Evolutionary conservation across 2,888 invertebrate species (phyloP).

Genomic region (Plagiodera versicolora): DNA sequence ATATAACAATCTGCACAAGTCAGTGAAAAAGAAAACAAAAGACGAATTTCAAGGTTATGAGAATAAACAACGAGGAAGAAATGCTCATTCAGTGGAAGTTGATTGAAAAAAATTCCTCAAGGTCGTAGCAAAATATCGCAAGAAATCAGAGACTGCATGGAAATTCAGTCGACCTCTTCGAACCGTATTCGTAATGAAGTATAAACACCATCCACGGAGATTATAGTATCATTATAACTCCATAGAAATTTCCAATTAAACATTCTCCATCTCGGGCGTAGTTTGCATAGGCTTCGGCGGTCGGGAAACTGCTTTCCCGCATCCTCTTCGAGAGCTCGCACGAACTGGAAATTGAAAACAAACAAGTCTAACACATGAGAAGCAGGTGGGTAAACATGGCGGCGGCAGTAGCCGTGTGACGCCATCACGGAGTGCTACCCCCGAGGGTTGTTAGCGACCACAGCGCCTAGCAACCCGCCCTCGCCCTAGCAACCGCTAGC

Average conservation of each 20-base stretch:
- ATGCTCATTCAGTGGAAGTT: no score
- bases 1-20: no score
- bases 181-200: not conserved
- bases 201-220: not conserved
- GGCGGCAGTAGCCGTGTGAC: slow-evolving; percentile 54
- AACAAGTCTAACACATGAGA: slow-evolving; percentile 50
- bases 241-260: slow-evolving; percentile 12
- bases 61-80: no score
- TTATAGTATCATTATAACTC: not conserved
- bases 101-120: no score
- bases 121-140: no score
- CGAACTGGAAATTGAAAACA: slow-evolving; percentile 53
- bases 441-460: slow-evolving; percentile 59
- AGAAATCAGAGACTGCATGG: no score
- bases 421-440: slow-evolving; percentile 55
- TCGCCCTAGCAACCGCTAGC: slow-evolving; percentile 59
- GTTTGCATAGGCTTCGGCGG: slow-evolving; percentile 13
- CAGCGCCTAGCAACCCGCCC: slow-evolving; percentile 57
- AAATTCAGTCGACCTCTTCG: not conserved
- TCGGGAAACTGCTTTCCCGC: slow-evolving; percentile 6
- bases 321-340: slow-evolving; percentile 42
- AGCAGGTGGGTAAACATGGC: slow-evolving; percentile 57
- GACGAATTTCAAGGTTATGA: no score
- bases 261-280: slow-evolving; percentile 2
- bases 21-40: no score